Evolutionary conservation across 2,888 invertebrate genomes (phyloP).

Genomic region (Leptopilina drosophilae): DNA sequence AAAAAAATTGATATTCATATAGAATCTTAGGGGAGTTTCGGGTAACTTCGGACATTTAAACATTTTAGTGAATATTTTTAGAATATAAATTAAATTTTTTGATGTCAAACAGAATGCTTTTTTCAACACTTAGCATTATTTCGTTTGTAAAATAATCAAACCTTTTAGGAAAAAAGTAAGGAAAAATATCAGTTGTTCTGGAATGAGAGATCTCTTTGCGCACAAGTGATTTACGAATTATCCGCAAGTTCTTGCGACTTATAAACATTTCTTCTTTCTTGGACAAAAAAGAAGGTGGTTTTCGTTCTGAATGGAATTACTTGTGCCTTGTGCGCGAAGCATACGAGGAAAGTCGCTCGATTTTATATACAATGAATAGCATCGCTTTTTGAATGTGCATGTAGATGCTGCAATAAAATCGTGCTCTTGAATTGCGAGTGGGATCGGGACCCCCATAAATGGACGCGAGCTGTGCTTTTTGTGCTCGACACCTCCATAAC

Average conservation of each 20-base stretch:
- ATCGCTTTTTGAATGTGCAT: conserved; percentile 8
- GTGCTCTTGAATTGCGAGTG: conserved; percentile 44
- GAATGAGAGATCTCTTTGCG: background rate
- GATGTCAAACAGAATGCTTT: too few species aligned
- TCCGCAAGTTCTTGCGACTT: conserved; percentile 11
- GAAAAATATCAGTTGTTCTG: background rate
- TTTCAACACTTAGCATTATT: too few species aligned
- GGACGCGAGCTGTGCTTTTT: conserved; percentile 39
- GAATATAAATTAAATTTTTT: too few species aligned
- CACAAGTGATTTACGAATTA: conserved; percentile 11
- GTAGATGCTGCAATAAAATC: conserved; percentile 41
- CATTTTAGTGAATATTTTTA: too few species aligned
- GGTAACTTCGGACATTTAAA: too few species aligned
- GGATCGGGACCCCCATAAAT: conserved; percentile 42
- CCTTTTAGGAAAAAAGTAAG: too few species aligned
- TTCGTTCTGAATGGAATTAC: conserved; percentile 32
- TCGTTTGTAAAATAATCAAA: too few species aligned
- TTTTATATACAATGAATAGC: conserved; percentile 32
- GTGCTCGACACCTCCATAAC: conserved; percentile 38
- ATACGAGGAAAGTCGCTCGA: conserved; percentile 31
- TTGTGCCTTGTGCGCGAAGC: conserved; percentile 11
- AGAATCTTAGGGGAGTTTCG: too few species aligned
- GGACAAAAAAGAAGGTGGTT: conserved; percentile 1
- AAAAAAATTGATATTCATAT: too few species aligned
- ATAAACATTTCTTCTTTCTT: too few species aligned